phyloP scores from a whole-genome alignment of 2,888 invertebrate species.

The Griposia aprilina region DNA sequence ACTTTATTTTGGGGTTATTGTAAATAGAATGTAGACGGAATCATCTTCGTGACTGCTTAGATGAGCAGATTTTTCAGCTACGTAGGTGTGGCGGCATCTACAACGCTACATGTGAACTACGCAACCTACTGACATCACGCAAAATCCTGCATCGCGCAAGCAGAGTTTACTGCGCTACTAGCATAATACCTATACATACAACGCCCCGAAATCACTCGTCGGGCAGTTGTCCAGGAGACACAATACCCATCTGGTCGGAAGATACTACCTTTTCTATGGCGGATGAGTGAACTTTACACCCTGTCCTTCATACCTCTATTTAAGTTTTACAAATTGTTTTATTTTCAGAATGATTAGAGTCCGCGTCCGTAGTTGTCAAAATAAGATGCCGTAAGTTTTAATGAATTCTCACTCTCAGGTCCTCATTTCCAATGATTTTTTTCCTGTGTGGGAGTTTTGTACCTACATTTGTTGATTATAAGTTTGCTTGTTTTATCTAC shows the following conservation, averaged over 20 bases:
- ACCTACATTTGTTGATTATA: not conserved
- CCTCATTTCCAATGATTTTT: rapidly evolving
- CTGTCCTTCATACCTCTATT: no score
- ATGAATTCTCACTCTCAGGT: not conserved
- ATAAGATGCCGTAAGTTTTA: not conserved
- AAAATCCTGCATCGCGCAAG: no score
- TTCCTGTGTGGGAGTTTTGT: no score
- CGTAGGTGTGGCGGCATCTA: not conserved
- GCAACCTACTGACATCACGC: no score
- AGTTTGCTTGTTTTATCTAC: not conserved
- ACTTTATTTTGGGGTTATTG: conserved; percentile 40
- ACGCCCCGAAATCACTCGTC: no score
- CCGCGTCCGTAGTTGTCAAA: not conserved
- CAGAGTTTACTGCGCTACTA: no score
- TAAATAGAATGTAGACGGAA: conserved; percentile 32
- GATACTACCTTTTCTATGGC: no score
- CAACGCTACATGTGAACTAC: no score
- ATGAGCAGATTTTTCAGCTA: conserved; percentile 3
- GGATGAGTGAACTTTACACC: no score
- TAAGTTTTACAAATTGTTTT: conserved; percentile 8
- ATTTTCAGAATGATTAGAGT: conserved; percentile 5
- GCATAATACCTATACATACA: no score
- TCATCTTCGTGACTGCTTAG: conserved; percentile 27
- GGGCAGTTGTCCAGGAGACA: no score
- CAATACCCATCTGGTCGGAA: no score